Percentiles rank a stretch among this genome's conserved stretches.
These are phyloP conservation scores for Alviniconcha marisindica DNA, from an alignment of 1,140 invertebrate species.

Conservation along the genomic window DNA sequence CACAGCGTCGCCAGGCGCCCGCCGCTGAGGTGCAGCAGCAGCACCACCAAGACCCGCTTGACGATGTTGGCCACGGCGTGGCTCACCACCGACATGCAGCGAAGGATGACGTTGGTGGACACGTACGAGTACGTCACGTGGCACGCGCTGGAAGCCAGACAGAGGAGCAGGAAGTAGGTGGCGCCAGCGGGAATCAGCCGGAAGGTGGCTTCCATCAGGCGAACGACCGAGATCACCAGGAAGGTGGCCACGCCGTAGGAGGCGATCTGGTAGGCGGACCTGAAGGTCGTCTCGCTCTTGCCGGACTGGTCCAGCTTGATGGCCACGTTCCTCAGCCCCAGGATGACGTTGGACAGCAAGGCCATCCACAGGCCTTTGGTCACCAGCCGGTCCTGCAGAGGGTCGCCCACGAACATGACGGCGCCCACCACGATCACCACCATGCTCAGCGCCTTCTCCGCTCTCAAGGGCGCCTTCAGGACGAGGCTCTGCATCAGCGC, in stretches of 20 bases:
- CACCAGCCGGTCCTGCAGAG: not conserved
- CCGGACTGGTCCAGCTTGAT: constrained; percentile 34
- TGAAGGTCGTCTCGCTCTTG: not conserved
- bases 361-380: constrained; percentile 21
- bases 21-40: constrained; percentile 45
- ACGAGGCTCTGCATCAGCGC: constrained; percentile 38
- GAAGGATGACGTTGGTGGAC: constrained; percentile 49
- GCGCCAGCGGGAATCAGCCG: not conserved
- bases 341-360: constrained; percentile 41
- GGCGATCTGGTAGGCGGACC: not conserved
- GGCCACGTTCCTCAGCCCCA: constrained; percentile 42
- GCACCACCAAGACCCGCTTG: constrained; percentile 50
- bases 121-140: constrained; percentile 54
- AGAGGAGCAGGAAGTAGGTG: not conserved
- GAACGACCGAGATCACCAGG: not conserved
- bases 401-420: constrained; percentile 30
- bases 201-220: not conserved
- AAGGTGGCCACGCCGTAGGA: not conserved
- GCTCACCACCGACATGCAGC: constrained; percentile 46
- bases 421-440: constrained; percentile 42
- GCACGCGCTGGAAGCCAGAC: constrained; percentile 34
- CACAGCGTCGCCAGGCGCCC: constrained; percentile 10
- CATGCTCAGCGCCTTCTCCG: constrained; percentile 11
- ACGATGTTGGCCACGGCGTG: constrained; percentile 54
- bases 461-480: not conserved